Evolutionary conservation across 1,140 invertebrate species (phyloP).

Genomic region (Sinella curviseta): DNA sequence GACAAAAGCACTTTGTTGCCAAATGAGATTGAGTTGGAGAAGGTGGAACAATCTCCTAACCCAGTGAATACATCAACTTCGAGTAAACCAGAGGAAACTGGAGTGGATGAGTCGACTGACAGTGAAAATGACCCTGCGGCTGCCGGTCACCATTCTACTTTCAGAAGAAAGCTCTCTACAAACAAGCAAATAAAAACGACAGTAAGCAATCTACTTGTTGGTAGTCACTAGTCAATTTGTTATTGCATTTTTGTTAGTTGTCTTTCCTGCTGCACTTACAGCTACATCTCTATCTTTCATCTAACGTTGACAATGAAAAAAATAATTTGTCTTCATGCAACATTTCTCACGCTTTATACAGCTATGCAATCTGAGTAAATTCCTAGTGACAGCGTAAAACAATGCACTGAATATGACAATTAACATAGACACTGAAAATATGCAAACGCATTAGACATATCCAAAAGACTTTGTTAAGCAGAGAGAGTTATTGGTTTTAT

Average conservation of each 20-base stretch:
- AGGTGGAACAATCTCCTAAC: constrained; percentile 13
- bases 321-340: neutral
- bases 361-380: too few relatives aligned
- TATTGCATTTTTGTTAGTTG: neutral
- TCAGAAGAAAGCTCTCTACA: constrained; percentile 67
- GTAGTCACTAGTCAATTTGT: constrained; percentile 36
- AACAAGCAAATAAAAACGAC: constrained; percentile 65
- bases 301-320: neutral
- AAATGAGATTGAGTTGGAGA: constrained; percentile 10
- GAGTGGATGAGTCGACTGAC: constrained; percentile 62
- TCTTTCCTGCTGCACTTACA: neutral
- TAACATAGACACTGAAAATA: too few relatives aligned
- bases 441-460: too few relatives aligned
- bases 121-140: constrained; percentile 69
- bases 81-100: neutral
- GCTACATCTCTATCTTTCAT: neutral
- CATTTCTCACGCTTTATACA: too few relatives aligned
- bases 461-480: too few relatives aligned
- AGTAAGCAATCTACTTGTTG: constrained; percentile 56
- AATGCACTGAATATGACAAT: too few relatives aligned
- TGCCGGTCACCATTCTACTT: constrained; percentile 59
- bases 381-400: too few relatives aligned
- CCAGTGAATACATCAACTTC: neutral
- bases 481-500: too few relatives aligned
- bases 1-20: neutral